A percentile compares a stretch with the other conserved stretches of the same genome.
Evolutionary conservation across 37 sponge, comb jelly and placozoan genomes (phyloP).

Genomic region (Halisarca cf. caerulea): DNA sequence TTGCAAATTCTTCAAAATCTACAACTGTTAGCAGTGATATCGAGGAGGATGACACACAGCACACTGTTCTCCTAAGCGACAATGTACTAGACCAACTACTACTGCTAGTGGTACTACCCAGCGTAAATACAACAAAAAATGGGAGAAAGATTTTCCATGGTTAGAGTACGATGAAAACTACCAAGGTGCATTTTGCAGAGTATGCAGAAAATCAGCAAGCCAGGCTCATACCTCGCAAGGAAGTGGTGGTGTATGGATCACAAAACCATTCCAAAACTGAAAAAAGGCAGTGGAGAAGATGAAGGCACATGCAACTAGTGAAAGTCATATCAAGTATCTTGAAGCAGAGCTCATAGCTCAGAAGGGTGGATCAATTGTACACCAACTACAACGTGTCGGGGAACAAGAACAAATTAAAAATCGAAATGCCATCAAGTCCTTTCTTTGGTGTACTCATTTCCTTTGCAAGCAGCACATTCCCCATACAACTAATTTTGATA

Average conservation of each 20-base stretch:
- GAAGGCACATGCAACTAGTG: background rate
- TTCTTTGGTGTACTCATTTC: slow-evolving; percentile 61
- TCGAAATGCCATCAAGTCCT: slow-evolving; percentile 62
- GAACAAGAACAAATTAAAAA: slow-evolving; percentile 44
- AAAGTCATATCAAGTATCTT: background rate
- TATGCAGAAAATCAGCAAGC: background rate
- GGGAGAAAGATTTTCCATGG: slow-evolving; percentile 37
- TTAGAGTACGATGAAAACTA: slow-evolving; percentile 36
- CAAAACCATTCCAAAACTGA: slow-evolving; percentile 31
- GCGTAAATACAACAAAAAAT: slow-evolving; percentile 22
- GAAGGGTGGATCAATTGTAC: slow-evolving; percentile 50
- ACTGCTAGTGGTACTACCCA: too few species aligned
- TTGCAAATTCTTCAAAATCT: background rate
- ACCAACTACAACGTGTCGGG: slow-evolving; percentile 54
- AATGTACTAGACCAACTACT: background rate
- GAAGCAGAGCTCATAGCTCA: too few species aligned
- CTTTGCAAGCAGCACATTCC: slow-evolving; percentile 58
- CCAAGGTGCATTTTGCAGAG: slow-evolving; percentile 39
- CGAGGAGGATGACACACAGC: background rate
- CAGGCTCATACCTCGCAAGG: background rate
- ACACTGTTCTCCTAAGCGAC: background rate
- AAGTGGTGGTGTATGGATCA: slow-evolving; percentile 19
- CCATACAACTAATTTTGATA: slow-evolving; percentile 65
- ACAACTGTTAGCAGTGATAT: background rate
- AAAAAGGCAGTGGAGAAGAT: slow-evolving; percentile 35